A percentile compares a stretch with the other conserved stretches of the same genome.
Conservation (phyloP, 2,113 vertebrate species). For the Passer montanus region DNA sequence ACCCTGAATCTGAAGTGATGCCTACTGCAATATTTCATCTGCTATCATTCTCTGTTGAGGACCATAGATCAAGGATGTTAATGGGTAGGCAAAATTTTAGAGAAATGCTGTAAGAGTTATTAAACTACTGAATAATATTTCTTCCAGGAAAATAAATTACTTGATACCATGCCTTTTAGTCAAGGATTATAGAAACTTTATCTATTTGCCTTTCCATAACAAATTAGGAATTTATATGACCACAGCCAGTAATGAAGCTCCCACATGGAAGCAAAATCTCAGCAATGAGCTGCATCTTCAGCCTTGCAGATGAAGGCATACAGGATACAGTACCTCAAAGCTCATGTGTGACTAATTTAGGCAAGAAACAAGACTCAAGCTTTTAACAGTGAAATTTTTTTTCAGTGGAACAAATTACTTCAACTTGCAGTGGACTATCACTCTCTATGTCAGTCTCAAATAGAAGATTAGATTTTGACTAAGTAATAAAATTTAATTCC, state of each 20-base stretch:
- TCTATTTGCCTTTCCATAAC: background rate
- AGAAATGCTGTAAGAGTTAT: background rate
- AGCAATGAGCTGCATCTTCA: background rate
- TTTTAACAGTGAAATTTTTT: background rate
- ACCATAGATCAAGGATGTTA: background rate
- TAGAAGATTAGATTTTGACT: background rate
- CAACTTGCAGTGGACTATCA: background rate
- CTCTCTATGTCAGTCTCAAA: background rate
- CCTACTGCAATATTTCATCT: background rate
- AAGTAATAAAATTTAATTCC: background rate
- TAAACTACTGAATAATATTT: background rate
- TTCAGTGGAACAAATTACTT: background rate
- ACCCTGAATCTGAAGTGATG: background rate
- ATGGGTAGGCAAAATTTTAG: rapidly evolving
- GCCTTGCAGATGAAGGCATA: background rate
- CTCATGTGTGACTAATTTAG: background rate
- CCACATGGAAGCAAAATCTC: background rate
- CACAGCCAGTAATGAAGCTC: background rate
- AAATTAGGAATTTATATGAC: background rate
- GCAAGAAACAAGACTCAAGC: background rate
- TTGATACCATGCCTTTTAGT: background rate
- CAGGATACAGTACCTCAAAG: background rate
- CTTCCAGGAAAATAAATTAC: background rate
- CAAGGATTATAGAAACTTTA: background rate
- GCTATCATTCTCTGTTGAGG: background rate